Conservation (phyloP, 2,797 vertebrate genomes). For the Xiphorhynchus erythropygius region DNA sequence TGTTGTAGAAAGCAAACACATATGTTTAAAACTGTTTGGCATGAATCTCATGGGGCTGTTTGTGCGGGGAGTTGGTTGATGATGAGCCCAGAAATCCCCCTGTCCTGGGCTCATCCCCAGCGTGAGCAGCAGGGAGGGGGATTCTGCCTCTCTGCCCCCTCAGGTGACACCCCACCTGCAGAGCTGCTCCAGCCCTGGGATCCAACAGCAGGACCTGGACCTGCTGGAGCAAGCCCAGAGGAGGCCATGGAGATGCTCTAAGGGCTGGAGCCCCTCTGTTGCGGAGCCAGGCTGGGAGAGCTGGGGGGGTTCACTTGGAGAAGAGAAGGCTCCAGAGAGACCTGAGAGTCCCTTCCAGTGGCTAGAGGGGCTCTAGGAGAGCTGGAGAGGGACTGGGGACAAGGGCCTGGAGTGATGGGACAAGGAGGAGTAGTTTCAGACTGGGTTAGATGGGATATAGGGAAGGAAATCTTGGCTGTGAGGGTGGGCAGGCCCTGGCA, state of each 20-base stretch:
- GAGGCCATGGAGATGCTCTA: fast-evolving
- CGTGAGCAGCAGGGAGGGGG: neutral
- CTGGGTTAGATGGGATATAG: neutral
- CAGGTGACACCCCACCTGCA: neutral
- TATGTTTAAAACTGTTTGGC: neutral
- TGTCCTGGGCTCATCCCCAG: neutral
- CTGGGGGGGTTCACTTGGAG: neutral
- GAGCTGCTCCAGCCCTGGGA: neutral
- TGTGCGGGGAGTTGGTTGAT: neutral
- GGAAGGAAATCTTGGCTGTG: fast-evolving
- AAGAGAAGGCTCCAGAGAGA: neutral
- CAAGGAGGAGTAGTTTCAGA: neutral
- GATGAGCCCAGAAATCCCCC: neutral
- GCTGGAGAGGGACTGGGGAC: neutral
- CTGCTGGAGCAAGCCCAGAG: neutral
- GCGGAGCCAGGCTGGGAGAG: neutral
- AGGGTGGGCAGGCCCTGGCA: neutral
- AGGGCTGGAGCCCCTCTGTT: neutral
- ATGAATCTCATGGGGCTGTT: neutral
- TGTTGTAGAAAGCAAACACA: neutral
- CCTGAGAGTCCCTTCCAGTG: fast-evolving
- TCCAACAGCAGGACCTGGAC: fast-evolving
- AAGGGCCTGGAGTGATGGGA: neutral
- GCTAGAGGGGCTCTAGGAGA: neutral
- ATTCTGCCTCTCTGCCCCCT: neutral